Percentiles rank a stretch among this genome's conserved stretches.
Evolutionary conservation across 2,888 invertebrate species (phyloP).

Genomic region (Rutpela maculata): DNA sequence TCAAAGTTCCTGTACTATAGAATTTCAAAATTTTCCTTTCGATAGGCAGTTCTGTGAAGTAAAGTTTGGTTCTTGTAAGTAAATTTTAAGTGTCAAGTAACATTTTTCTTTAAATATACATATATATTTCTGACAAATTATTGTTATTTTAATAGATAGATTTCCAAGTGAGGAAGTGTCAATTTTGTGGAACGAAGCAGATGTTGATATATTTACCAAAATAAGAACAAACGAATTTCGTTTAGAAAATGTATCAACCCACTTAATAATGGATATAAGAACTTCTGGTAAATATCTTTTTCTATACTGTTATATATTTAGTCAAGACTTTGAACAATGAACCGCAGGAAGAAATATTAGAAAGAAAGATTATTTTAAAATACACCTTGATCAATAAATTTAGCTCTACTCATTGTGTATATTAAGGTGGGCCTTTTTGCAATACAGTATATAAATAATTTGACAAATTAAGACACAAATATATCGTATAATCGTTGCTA

Average conservation of each 20-base stretch:
- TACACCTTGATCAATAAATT: too few relatives aligned
- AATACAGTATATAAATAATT: too few relatives aligned
- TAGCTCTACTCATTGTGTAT: too few relatives aligned
- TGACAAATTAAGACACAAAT: too few relatives aligned
- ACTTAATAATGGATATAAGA: constrained; percentile 58
- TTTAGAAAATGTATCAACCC: constrained; percentile 57
- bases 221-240: constrained; percentile 58
- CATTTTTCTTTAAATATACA: too few relatives aligned
- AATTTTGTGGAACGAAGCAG: constrained; percentile 58
- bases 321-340: too few relatives aligned
- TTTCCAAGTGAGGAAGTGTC: constrained; percentile 65
- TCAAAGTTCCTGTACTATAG: constrained; percentile 56
- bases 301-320: too few relatives aligned
- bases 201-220: constrained; percentile 50
- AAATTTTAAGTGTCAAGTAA: background rate
- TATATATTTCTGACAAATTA: too few relatives aligned
- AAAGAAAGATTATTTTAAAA: too few relatives aligned
- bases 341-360: too few relatives aligned
- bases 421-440: too few relatives aligned
- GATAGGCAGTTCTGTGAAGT: constrained; percentile 63
- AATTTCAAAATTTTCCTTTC: constrained; percentile 63
- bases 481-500: too few relatives aligned
- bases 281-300: constrained; percentile 54
- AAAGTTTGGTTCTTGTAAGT: constrained; percentile 66
- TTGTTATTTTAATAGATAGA: constrained; percentile 55